These are phyloP conservation scores for Drosophila atripex DNA, from an alignment of 2,888 invertebrate genomes.

Conservation along the genomic window DNA sequence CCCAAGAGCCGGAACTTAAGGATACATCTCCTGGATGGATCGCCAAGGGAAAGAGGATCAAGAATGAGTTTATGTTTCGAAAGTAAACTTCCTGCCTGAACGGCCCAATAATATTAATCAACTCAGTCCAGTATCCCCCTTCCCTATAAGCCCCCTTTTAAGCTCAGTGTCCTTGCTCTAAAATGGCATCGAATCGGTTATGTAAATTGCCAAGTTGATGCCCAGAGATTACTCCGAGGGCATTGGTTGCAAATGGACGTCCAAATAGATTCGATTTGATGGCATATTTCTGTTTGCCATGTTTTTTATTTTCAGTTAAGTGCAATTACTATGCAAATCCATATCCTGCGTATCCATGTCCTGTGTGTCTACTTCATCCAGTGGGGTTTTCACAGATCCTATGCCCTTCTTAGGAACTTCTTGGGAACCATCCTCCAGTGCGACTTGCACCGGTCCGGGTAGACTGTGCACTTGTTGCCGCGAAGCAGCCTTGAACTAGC, in stretches of 20 bases:
- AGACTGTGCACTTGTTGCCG: slow-evolving; percentile 4
- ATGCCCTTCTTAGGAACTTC: not conserved
- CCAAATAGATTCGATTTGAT: not conserved
- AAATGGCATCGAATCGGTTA: not conserved
- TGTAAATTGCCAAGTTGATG: not conserved
- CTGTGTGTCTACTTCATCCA: not conserved
- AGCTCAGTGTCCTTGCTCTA: not conserved
- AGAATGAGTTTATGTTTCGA: no score
- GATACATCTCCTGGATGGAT: no score
- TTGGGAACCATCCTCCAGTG: not conserved
- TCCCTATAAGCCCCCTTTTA: not conserved
- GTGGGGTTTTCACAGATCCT: not conserved
- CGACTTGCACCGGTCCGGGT: not conserved
- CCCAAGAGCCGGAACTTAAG: no score
- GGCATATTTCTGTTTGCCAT: not conserved
- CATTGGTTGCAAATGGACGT: not conserved
- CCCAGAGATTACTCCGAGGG: not conserved
- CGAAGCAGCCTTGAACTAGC: slow-evolving; percentile 14
- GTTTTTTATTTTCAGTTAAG: not conserved
- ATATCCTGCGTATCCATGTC: not conserved
- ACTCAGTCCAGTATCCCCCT: no score
- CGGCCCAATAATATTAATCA: no score
- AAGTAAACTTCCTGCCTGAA: no score
- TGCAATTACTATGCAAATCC: slow-evolving; percentile 6
- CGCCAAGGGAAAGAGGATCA: no score